A percentile compares a stretch with the other conserved stretches of the same genome.
Evolutionary conservation across 2,797 vertebrate genomes (phyloP).

Genomic region (Anas georgica): DNA sequence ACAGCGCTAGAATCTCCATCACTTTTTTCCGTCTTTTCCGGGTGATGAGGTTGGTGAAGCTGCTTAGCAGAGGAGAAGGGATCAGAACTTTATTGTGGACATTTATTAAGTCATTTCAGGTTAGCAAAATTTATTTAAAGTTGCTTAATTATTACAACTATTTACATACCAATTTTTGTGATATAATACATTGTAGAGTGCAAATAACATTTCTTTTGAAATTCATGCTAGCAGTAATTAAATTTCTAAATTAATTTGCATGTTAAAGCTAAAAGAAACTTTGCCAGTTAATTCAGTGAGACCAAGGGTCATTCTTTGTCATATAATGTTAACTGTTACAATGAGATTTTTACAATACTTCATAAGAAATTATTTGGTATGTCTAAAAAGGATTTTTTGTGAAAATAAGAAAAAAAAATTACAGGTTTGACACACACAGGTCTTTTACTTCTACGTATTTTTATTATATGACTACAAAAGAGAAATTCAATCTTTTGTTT

Average conservation of each 20-base stretch:
- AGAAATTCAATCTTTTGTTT: not conserved
- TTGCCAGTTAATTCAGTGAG: not conserved
- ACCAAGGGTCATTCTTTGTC: not conserved
- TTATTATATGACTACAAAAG: not conserved
- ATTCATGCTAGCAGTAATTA: not conserved
- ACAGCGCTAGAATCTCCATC: slow-evolving; percentile 98
- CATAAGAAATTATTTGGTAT: not conserved
- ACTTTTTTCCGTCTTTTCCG: slow-evolving; percentile 99
- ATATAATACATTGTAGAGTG: not conserved
- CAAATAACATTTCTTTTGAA: not conserved
- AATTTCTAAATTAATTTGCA: not conserved
- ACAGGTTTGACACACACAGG: not conserved
- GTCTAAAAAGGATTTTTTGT: not conserved
- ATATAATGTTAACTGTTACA: not conserved
- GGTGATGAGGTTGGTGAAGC: slow-evolving; percentile 98
- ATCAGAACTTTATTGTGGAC: slow-evolving; percentile 98
- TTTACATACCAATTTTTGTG: not conserved
- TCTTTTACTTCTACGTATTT: not conserved
- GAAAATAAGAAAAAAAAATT: not conserved
- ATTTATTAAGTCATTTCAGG: slow-evolving; percentile 99
- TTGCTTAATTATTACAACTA: not conserved
- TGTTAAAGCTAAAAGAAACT: not conserved
- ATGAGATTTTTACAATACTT: not conserved
- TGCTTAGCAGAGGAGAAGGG: slow-evolving; percentile 97
- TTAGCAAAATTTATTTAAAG: slow-evolving; percentile 63